A percentile compares a stretch with the other conserved stretches of the same genome.
Conservation (phyloP, 2,113 vertebrate species). For the Odontesthes bonariensis region DNA sequence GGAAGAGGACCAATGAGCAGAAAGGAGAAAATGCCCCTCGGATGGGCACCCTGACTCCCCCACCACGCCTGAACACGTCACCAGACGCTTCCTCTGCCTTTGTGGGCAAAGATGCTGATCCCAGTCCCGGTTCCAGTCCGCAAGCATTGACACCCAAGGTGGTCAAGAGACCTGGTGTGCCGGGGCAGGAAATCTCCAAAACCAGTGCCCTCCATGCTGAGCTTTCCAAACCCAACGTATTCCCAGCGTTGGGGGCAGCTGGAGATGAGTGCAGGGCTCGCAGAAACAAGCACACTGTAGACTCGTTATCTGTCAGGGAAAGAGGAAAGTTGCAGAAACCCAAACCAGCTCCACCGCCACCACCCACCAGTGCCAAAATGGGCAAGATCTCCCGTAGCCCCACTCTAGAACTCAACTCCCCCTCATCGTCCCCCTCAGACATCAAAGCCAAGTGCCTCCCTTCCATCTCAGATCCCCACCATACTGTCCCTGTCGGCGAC, state of each 20-base stretch:
- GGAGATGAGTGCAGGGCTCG: constrained; percentile 88
- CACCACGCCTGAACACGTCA: constrained; percentile 85
- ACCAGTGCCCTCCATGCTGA: constrained; percentile 82
- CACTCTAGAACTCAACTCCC: constrained; percentile 82
- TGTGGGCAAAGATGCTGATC: constrained; percentile 83
- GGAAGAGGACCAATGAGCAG: constrained; percentile 87
- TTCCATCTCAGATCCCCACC: constrained; percentile 76
- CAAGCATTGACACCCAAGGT: constrained; percentile 89
- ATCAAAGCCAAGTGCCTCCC: constrained; percentile 82
- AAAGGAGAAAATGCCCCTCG: constrained; percentile 81
- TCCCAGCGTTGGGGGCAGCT: constrained; percentile 79
- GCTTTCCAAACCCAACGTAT: constrained; percentile 78
- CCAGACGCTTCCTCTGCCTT: constrained; percentile 79
- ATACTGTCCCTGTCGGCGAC: constrained; percentile 78
- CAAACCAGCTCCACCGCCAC: constrained; percentile 92
- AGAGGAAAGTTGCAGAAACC: constrained; percentile 89
- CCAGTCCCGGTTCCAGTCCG: constrained; percentile 90
- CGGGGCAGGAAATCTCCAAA: constrained; percentile 85
- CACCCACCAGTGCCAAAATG: constrained; percentile 82
- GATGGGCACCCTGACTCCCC: constrained; percentile 88
- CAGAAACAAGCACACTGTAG: constrained; percentile 85
- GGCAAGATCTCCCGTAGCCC: constrained; percentile 85
- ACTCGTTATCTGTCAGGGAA: constrained; percentile 84
- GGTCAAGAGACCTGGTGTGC: constrained; percentile 81
- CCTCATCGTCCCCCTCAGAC: constrained; percentile 55